A percentile compares a stretch with the other conserved stretches of the same genome.
phyloP scores from a whole-genome alignment of 2,888 invertebrate genomes.

The Gastracanthus pulcherrimus region DNA sequence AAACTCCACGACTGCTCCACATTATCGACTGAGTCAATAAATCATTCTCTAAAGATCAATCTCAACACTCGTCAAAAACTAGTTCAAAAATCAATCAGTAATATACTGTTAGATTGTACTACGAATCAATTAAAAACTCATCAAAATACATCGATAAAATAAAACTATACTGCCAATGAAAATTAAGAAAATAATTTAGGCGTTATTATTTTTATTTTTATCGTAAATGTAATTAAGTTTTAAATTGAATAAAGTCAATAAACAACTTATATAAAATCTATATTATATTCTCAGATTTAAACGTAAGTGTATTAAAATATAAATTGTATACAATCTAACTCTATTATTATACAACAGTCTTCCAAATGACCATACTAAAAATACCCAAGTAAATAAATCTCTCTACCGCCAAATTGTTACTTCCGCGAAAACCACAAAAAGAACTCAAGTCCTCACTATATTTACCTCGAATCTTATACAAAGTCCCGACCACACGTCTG shows the following conservation, averaged over 20 bases:
- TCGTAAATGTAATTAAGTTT: too few relatives aligned
- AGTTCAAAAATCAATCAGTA: neutral
- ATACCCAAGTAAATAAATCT: slow-evolving; percentile 1
- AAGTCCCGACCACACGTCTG: slow-evolving; percentile 29
- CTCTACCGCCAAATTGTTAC: slow-evolving; percentile 28
- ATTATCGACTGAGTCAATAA: neutral
- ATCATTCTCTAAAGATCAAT: slow-evolving; percentile 3
- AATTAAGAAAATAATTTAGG: too few relatives aligned
- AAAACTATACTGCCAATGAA: too few relatives aligned
- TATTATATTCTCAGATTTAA: too few relatives aligned
- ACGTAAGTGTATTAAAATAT: too few relatives aligned
- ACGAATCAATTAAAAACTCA: too few relatives aligned
- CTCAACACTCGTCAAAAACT: neutral
- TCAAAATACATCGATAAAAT: too few relatives aligned
- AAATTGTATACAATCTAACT: too few relatives aligned
- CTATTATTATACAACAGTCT: neutral
- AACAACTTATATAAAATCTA: too few relatives aligned
- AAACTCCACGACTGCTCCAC: neutral
- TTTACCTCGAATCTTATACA: slow-evolving; percentile 34
- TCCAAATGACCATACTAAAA: slow-evolving; percentile 1
- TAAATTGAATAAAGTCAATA: too few relatives aligned
- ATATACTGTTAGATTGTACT: neutral
- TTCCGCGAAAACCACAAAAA: slow-evolving; percentile 42
- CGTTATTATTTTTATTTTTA: too few relatives aligned
- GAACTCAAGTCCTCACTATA: neutral